These are phyloP conservation scores for Teleogryllus oceanicus DNA, from an alignment of 2,888 invertebrate genomes.

Conservation along the genomic window DNA sequence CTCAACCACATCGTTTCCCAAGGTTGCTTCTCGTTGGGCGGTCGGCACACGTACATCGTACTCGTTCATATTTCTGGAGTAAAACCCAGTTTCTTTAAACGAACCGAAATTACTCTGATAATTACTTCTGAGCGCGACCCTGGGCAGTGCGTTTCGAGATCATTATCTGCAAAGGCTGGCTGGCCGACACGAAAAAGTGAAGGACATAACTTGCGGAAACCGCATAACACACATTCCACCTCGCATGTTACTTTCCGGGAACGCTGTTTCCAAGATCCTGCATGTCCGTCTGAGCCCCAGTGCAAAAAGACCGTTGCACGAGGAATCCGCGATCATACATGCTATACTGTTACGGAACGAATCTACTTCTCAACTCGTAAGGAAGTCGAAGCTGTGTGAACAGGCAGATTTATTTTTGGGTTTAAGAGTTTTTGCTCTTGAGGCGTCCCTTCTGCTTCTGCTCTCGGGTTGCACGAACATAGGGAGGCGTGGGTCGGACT, in stretches of 20 bases:
- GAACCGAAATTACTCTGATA: background rate
- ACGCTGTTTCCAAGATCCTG: background rate
- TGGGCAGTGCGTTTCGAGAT: conserved; percentile 18
- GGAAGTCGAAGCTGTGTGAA: no score
- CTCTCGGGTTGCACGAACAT: no score
- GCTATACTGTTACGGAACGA: no score
- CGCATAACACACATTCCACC: background rate
- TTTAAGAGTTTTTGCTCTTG: no score
- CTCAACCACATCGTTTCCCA: no score
- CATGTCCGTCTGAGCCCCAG: background rate
- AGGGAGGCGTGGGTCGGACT: no score
- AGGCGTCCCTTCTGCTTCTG: no score
- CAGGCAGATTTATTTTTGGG: no score
- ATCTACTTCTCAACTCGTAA: no score
- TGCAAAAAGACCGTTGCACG: background rate
- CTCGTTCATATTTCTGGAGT: background rate
- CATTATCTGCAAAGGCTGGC: background rate
- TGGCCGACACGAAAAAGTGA: background rate
- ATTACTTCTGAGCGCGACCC: background rate
- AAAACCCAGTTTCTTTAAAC: background rate
- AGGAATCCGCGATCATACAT: background rate
- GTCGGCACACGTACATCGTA: background rate
- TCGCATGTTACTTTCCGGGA: background rate
- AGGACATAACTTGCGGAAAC: background rate
- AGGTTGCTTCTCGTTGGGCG: no score